These are phyloP conservation scores for Heloderma charlesbogerti DNA, from an alignment of 2,113 vertebrate genomes.

Conservation along the genomic window DNA sequence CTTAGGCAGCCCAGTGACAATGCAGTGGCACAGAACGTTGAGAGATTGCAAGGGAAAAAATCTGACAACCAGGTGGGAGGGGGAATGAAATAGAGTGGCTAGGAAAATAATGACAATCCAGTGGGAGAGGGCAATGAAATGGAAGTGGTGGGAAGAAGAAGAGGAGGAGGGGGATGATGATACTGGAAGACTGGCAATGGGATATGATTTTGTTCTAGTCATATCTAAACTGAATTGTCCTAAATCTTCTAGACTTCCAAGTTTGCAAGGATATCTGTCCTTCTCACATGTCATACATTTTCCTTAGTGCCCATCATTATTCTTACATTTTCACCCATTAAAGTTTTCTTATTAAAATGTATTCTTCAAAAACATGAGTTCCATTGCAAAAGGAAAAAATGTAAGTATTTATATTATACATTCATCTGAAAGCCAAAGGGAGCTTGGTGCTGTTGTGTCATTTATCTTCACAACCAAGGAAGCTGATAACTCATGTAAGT, in stretches of 20 bases:
- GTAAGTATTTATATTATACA: not conserved
- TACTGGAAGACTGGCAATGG: not conserved
- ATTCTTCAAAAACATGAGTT: not conserved
- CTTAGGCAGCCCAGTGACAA: no score
- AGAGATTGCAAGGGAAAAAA: not conserved
- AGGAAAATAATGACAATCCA: not conserved
- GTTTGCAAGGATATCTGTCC: not conserved
- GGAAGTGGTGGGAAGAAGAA: not conserved
- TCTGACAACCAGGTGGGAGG: not conserved
- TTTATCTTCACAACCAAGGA: constrained; percentile 21
- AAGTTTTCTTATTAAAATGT: not conserved
- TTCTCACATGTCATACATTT: not conserved
- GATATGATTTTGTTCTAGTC: not conserved
- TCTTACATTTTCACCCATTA: not conserved
- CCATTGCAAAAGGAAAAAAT: not conserved
- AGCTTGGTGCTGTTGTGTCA: not conserved
- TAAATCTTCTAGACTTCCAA: not conserved
- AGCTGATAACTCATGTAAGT: constrained; percentile 5
- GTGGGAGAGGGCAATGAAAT: not conserved
- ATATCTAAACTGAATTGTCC: not conserved
- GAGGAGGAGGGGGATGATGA: not conserved
- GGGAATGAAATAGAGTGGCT: not conserved
- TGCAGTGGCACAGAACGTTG: no score
- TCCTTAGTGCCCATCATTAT: not conserved
- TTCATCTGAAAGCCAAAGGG: not conserved